A percentile compares a stretch with the other conserved stretches of the same genome.
Conservation (phyloP, 2,888 invertebrate genomes). For the Tenodera sinensis region DNA sequence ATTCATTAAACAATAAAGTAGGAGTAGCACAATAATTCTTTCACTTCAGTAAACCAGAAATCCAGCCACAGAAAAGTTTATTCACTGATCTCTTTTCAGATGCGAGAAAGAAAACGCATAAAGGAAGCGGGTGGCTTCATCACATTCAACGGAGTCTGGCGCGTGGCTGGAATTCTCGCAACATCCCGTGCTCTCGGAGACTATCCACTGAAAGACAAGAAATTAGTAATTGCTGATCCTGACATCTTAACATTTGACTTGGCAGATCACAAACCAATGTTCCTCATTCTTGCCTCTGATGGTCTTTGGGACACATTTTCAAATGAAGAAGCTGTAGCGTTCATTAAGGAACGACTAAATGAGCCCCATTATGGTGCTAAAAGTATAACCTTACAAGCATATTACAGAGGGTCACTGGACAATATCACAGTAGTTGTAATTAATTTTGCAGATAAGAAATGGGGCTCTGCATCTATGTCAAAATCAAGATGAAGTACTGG, state of each 20-base stretch:
- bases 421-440: conserved; percentile 88
- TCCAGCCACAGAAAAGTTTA: no score
- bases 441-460: conserved; percentile 28
- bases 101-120: conserved; percentile 85
- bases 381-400: conserved; percentile 85
- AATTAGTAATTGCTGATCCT: conserved; percentile 91
- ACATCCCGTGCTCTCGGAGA: conserved; percentile 93
- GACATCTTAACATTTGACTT: conserved; percentile 91
- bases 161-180: conserved; percentile 91
- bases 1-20: no score
- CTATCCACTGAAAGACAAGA: conserved; percentile 90
- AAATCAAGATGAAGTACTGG: conserved; percentile 12
- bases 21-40: no score
- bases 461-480: conserved; percentile 23
- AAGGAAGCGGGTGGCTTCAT: conserved; percentile 94
- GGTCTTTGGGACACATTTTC: conserved; percentile 95
- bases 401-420: conserved; percentile 87
- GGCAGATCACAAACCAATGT: conserved; percentile 77
- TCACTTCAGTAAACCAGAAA: no score
- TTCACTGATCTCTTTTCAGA: conserved; percentile 48
- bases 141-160: conserved; percentile 93
- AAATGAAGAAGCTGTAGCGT: conserved; percentile 91
- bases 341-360: conserved; percentile 77
- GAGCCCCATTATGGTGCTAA: conserved; percentile 89
- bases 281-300: conserved; percentile 89